Evolutionary conservation across 2,888 invertebrate species (phyloP), one percentile per base, ranked within the genome.

Genomic region (Miltochrista miniata): DNA sequence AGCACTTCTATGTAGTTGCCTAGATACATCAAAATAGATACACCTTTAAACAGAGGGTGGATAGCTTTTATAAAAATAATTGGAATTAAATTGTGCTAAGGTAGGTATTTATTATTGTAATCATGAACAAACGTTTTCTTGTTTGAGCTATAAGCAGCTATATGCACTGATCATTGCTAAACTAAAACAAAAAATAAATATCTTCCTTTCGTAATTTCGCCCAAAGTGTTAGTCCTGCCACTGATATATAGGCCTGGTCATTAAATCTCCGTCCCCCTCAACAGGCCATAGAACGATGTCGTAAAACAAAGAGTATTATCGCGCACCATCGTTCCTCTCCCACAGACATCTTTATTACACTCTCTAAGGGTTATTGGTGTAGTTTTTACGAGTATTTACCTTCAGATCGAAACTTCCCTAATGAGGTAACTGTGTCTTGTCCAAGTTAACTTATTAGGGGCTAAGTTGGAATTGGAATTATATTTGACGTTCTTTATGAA

Each of bases 221-320:
- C 5, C 18, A 24, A 24, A 24, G 18, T 5, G 18, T 24, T 24
- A 5, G 18, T 24, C 33, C n/a, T 14, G 42, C 13, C 24, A 11
- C 13, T 34, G 31, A 49, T 29, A 35, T 12, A 36, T 15, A 31
- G 18, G 34, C 11, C 7, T 1, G 58, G 51, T 65, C 66, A 71
- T 72, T 76, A 76, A 71, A 70, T 66, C 66, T 66, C 45, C 45
- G 61, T 59, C 68, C 65, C 68, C 68, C 68, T 62, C 29, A 24
- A 14, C 38, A 13, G n/a, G 38, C 34, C 45, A 40, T 40, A 13
- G 30, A 36, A 29, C n/a, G 39, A 29, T 57, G 60, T 77, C 75
- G 69, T 77, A 76, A 77, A 77, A 79, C 74, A 72, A 74, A 76
- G 64, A 60, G 65, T 66, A 68, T 70, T 73, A 56, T 65, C 59